A percentile compares a stretch with the other conserved stretches of the same genome.
phyloP scores from a whole-genome alignment of 2,888 invertebrate species.

The Entomobrya multifasciata region DNA sequence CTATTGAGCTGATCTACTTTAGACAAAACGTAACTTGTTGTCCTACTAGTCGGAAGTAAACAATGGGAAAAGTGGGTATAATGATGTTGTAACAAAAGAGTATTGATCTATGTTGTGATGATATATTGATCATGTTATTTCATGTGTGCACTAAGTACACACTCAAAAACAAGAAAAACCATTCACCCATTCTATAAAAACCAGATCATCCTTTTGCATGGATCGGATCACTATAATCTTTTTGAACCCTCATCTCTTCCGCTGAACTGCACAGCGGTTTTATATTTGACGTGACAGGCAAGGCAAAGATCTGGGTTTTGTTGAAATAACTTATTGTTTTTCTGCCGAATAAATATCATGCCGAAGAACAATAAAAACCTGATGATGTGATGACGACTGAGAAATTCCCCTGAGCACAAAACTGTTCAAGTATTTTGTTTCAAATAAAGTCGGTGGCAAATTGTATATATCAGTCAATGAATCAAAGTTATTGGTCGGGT shows the following conservation, averaged over 20 bases:
- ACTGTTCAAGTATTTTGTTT: background rate
- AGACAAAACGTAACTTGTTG: conserved; percentile 15
- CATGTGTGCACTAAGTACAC: background rate
- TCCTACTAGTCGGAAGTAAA: conserved; percentile 41
- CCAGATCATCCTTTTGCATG: conserved; percentile 30
- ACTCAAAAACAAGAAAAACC: conserved; percentile 6
- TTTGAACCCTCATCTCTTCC: background rate
- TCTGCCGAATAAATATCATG: no score
- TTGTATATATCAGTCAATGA: conserved; percentile 31
- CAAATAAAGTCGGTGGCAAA: background rate
- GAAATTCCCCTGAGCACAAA: background rate
- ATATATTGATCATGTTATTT: background rate
- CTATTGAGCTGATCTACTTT: conserved; percentile 11
- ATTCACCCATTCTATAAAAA: conserved; percentile 42
- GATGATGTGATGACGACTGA: background rate
- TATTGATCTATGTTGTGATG: no score
- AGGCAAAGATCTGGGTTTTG: conserved; percentile 15
- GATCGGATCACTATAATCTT: background rate
- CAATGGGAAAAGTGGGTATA: conserved; percentile 26
- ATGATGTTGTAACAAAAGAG: background rate
- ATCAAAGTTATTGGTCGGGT: conserved; percentile 54
- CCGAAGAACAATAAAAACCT: background rate
- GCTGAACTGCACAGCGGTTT: background rate
- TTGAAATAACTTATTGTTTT: no score
- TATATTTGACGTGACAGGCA: background rate